Evolutionary conservation across 1,140 invertebrate species (phyloP), one percentile per base, ranked within the genome.

Genomic region (Calephelis nemesis): DNA sequence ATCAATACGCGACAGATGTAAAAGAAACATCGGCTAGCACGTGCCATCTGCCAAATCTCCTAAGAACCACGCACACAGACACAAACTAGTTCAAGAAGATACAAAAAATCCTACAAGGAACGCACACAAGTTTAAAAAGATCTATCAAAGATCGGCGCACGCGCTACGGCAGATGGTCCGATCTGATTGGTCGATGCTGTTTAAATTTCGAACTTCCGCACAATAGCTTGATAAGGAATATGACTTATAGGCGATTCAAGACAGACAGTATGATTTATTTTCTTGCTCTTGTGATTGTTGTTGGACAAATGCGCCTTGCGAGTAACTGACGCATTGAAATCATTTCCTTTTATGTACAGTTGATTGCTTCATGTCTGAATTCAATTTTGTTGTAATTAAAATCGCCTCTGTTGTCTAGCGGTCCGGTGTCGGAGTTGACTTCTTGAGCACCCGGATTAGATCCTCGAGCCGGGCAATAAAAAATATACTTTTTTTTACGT

Each of bases 21-120:
- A 85, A 88, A 87, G 85, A 87, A 90, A 79, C 78, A 77, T 77
- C 66, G 76, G 47, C 50, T 60, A 87, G 88, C 88, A 90, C 88
- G 88, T 88, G 88, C 88, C 88, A 88, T 90, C 88, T 90, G 88
- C 88, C 88, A 89, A 90, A 90, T 90, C 86, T 87, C 77, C 76
- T 79, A 86, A 87, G 83, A 79, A 82, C 72, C 70, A 79, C 82
- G 72, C 84, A 88, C 83, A 86, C 84, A 72, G 1, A 39, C 52
- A 69, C 52, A 70, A 19, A 71, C 64, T 70, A 74, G 49, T 50
- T 68, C 67, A 75, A 71, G 70, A 71, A 70, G 10, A 47, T 45
- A 48, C 63, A 48, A 47, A 47, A 71, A 67, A 67, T 64, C 63
- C 62, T 67, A 8, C 40, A 73, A 42, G 63, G 54, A 63, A 78